Base-by-base conservation (phyloP, 2,888 invertebrate species). In the Cheilosia vernalis region DNA sequence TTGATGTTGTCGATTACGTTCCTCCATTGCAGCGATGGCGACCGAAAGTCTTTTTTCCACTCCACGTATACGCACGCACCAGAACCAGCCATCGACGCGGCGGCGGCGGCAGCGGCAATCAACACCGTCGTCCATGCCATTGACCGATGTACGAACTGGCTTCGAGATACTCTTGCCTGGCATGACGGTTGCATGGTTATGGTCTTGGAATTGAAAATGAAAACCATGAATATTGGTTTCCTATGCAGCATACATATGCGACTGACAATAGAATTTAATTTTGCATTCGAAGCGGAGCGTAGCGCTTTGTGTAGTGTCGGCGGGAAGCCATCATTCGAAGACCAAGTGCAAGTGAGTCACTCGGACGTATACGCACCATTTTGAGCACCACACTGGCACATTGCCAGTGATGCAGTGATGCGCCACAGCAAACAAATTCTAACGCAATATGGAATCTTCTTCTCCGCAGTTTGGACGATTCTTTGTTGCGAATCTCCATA, bases 201-300 rank as follows among this genome's bases (percentile, higher is more conserved):
- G 81, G 72, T 81, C 76, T 85, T 76, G 76, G 81, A 85, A 81
- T 85, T 76, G 81, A 85, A 85, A 85, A 81, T 60, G 81, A 85
- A 81, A 81, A 67, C 85, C 67, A 72, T 72, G 72, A 61, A 72
- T 67, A 60, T 49, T 42, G 61, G 73, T 44, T 83, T 83, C 79
- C 73, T 83, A 56, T 44, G 21, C 19, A 17, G 21, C n/a, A n/a
- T 15, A 19, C 21, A 37, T 21, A 21, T 37, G 2, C 58, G 27
- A 55, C 7, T 17, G 42, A 64, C 33, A 33, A 30, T 17, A 60
- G 24, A 58, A 67, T 64, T 63, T 7, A 55, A 55, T 56, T 78
- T 78, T 58, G 51, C 72, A 78, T 78, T 51, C 79, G 44, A 58
- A 67, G 64, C 58, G 64, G 17, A 63, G 63, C 47, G 63, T 33